Evolutionary conservation across 2,113 vertebrate genomes (phyloP).

Genomic region (Marmota monax): DNA sequence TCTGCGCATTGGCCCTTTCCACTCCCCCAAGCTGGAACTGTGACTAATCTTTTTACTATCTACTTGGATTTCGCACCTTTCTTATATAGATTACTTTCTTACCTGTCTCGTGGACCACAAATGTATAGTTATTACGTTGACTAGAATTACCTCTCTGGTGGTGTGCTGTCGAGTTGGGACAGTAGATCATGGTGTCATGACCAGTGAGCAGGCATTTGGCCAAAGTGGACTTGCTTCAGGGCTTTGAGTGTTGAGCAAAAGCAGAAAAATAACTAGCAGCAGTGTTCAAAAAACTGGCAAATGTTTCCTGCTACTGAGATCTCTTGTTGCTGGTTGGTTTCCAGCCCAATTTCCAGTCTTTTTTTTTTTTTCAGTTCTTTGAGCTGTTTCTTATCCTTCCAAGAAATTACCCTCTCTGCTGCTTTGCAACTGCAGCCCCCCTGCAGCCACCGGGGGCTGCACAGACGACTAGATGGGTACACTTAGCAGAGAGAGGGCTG

Average conservation of each 20-base stretch:
- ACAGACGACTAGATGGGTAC: neutral
- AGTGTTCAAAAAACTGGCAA: neutral
- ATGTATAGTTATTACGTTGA: constrained; percentile 20
- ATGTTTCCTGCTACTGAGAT: neutral
- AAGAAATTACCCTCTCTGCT: neutral
- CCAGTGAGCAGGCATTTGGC: neutral
- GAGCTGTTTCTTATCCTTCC: neutral
- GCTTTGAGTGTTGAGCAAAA: neutral
- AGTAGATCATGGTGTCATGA: neutral
- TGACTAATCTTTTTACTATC: constrained; percentile 10
- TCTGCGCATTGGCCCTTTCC: neutral
- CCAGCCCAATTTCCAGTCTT: neutral
- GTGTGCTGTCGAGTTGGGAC: neutral
- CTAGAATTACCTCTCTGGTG: neutral
- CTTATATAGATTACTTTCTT: constrained; percentile 37
- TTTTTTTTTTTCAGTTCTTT: neutral
- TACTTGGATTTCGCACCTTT: constrained; percentile 25
- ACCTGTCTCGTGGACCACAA: constrained; percentile 4
- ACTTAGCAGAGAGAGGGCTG: neutral
- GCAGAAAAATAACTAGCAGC: neutral
- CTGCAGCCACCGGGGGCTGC: neutral
- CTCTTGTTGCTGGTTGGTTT: neutral
- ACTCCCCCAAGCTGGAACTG: neutral
- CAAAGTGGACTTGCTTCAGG: neutral
- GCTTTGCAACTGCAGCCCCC: neutral